Conservation (phyloP, 2,888 invertebrate species). For the Cartodere bifasciata region DNA sequence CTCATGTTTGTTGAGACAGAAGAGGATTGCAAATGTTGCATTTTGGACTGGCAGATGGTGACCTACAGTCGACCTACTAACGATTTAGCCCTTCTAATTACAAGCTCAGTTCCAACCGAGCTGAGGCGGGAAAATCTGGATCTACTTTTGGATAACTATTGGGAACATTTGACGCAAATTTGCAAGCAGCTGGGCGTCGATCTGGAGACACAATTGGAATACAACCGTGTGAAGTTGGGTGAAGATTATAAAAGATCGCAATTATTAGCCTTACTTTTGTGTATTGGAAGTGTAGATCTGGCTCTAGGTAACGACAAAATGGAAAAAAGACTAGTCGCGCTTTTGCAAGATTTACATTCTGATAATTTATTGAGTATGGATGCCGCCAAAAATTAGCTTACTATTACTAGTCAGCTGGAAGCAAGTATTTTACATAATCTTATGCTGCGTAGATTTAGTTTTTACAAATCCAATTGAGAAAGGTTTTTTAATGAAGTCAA, state of each 20-base stretch:
- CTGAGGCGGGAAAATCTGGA: conserved; percentile 51
- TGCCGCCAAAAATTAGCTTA: conserved; percentile 17
- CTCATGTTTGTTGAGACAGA: conserved; percentile 49
- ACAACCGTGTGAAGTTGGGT: conserved; percentile 40
- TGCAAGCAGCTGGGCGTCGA: conserved; percentile 50
- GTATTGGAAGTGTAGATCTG: conserved; percentile 71
- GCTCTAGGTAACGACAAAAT: conserved; percentile 65
- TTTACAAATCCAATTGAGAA: too few species aligned
- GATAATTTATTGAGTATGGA: conserved; percentile 48
- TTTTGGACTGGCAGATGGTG: conserved; percentile 78
- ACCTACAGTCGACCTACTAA: conserved; percentile 66
- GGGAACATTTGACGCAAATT: conserved; percentile 47
- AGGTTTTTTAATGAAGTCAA: too few species aligned
- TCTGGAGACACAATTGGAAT: conserved; percentile 42
- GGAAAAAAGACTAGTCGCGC: conserved; percentile 60
- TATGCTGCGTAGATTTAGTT: too few species aligned
- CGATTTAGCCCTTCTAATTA: conserved; percentile 58
- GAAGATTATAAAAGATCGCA: conserved; percentile 52
- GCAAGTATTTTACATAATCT: too few species aligned
- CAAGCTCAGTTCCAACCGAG: conserved; percentile 62
- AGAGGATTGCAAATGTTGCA: conserved; percentile 46
- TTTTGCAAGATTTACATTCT: conserved; percentile 57
- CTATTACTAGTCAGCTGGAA: too few species aligned
- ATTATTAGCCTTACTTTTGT: conserved; percentile 59
- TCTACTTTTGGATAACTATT: conserved; percentile 56